Base-by-base conservation (phyloP, 2,797 vertebrate species). In the Lithobates pipiens region DNA sequence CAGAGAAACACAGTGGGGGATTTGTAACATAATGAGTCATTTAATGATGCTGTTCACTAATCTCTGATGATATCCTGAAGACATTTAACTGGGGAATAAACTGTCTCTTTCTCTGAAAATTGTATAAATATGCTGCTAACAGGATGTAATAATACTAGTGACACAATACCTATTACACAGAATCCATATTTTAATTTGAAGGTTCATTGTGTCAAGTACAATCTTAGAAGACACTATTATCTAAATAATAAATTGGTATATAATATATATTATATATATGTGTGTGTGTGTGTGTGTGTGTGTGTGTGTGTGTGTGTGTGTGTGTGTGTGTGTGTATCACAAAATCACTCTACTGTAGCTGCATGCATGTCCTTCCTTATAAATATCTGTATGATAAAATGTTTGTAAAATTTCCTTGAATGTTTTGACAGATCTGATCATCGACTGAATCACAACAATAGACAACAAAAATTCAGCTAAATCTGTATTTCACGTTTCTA, bases 1-100 rank as follows among this genome's bases (percentile, higher is more conserved):
- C 76, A 70, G 57, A 77, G 82, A 77, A 44, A 23, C 67, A 71
- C 75, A 82, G 75, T 84, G 34, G 75, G 75, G 75, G 67, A 77
- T 84, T 84, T 77, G 82, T 84, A 84, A 57, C 68, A 84, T 69
- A 84, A 84, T 77, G 68, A 84, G 75, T 42, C 46, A 57, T 77
- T 76, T 84, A 77, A 84, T 77, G 75, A 77, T 77, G 65, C 27
- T 71, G 67, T 25, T 61, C n/a, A 21, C 80, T 73, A 83, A 83
- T 83, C 82, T 83, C 82, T 32, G 39, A 76, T 69, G 82, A 83
- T 83, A 76, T 76, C 82, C 82, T 70, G 39, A 57, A 77, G 82
- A 83, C 82, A 76, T 76, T 76, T 77, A 76, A 69, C 29, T 15
- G 11, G 39, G 68, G 27, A 83, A 77, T 50, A 83, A 54, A 76